These are phyloP conservation scores for Dolichoris vasculosae DNA, from an alignment of 1,140 invertebrate genomes.

Conservation along the genomic window DNA sequence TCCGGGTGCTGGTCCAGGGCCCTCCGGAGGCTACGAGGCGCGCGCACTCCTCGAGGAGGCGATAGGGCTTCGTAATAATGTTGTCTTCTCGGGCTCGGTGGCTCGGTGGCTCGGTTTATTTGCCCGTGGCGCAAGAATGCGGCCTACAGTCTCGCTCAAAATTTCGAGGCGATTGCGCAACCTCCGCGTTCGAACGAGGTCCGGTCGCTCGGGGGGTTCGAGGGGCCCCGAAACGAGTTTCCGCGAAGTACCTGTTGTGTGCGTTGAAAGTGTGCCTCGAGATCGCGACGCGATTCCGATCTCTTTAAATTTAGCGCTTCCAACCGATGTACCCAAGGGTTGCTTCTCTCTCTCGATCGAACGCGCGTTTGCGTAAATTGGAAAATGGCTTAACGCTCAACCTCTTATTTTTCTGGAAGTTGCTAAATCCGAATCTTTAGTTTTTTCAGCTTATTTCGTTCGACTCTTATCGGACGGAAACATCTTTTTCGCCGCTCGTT, in stretches of 20 bases:
- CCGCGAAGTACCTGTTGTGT: conserved; percentile 42
- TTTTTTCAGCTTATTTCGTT: not conserved
- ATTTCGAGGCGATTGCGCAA: conserved; percentile 70
- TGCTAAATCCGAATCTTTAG: not conserved
- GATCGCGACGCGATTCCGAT: conserved; percentile 23
- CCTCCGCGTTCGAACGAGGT: conserved; percentile 16
- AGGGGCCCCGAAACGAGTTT: conserved; percentile 38
- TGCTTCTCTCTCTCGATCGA: not conserved
- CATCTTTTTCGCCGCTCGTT: not conserved
- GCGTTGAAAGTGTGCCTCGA: not conserved
- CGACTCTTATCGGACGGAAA: not conserved
- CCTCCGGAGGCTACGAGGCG: no score
- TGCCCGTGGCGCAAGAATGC: conserved; percentile 73
- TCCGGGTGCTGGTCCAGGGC: no score
- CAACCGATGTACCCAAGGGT: not conserved
- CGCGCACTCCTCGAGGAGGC: not conserved
- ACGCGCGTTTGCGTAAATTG: not conserved
- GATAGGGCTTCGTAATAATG: conserved; percentile 72
- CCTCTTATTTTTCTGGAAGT: no score
- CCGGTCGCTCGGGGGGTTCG: not conserved
- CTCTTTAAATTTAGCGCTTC: conserved; percentile 29
- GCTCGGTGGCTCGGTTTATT: conserved; percentile 73
- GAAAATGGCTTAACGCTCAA: not conserved
- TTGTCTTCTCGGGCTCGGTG: conserved; percentile 73
- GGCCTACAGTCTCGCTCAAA: conserved; percentile 74